A percentile compares a stretch with the other conserved stretches of the same genome.
Conservation (phyloP, 2,113 vertebrate species). For the Camelus bactrianus region DNA sequence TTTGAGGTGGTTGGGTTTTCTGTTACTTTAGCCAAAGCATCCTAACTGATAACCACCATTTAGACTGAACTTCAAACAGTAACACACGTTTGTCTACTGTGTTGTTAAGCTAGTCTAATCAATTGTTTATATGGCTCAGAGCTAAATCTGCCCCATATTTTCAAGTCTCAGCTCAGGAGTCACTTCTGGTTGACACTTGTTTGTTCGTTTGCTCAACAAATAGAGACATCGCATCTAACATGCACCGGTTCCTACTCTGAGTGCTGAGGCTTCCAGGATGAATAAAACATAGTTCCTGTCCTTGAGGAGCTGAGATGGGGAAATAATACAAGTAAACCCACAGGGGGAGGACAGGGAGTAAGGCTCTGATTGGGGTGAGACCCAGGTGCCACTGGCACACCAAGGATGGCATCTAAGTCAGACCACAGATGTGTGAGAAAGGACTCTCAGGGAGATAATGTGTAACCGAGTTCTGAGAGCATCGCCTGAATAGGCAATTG, state of each 20-base stretch:
- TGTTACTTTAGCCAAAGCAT: not conserved
- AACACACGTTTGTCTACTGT: not conserved
- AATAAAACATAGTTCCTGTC: conserved; percentile 66
- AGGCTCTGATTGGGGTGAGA: not conserved
- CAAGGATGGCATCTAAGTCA: not conserved
- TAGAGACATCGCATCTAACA: not conserved
- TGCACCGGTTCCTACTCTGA: not conserved
- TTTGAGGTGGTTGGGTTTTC: not conserved
- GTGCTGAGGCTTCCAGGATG: conserved; percentile 39
- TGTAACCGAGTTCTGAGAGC: not conserved
- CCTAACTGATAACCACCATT: not conserved
- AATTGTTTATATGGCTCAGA: not conserved
- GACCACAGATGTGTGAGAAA: not conserved
- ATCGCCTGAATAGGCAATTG: not conserved
- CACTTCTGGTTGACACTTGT: not conserved
- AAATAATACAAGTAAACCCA: not conserved
- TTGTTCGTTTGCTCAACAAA: conserved; percentile 62
- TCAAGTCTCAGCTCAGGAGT: not conserved
- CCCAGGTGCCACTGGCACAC: not conserved
- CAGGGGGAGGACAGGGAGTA: not conserved
- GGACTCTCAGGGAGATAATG: not conserved
- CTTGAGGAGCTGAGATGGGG: not conserved
- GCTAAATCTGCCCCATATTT: not conserved
- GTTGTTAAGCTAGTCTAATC: not conserved
- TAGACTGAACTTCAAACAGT: not conserved